A percentile compares a stretch with the other conserved stretches of the same genome.
Evolutionary conservation across 1,140 invertebrate species (phyloP).

Genomic region (Heliconius eleuchia): DNA sequence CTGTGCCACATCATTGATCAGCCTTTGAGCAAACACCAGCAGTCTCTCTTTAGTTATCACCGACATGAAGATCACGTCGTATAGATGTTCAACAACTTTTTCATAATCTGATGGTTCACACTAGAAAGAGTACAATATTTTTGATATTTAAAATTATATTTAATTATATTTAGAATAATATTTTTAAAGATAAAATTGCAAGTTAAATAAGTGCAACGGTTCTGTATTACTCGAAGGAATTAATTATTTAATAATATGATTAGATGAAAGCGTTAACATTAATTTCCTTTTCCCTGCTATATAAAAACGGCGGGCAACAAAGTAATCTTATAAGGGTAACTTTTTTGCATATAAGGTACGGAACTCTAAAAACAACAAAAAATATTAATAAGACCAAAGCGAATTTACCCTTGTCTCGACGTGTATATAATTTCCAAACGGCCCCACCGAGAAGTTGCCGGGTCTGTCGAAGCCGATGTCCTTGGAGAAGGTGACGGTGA

Average conservation of each 20-base stretch:
- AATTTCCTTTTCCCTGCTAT: too few relatives aligned
- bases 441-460: constrained; percentile 63
- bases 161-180: too few relatives aligned
- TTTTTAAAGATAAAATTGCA: too few relatives aligned
- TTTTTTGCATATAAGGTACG: too few relatives aligned
- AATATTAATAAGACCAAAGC: neutral
- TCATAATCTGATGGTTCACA: constrained; percentile 89
- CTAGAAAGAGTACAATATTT: constrained; percentile 70
- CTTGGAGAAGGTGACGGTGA: constrained; percentile 84
- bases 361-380: too few relatives aligned
- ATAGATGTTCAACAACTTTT: constrained; percentile 88
- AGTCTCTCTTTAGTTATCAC: constrained; percentile 88
- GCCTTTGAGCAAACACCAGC: constrained; percentile 88
- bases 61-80: constrained; percentile 88
- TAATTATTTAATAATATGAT: too few relatives aligned
- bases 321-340: too few relatives aligned
- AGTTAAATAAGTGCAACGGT: too few relatives aligned
- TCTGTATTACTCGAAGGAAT: too few relatives aligned
- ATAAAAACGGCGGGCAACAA: too few relatives aligned
- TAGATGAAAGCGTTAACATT: too few relatives aligned
- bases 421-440: constrained; percentile 59
- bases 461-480: constrained; percentile 83
- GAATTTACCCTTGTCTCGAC: constrained; percentile 54
- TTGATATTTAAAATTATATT: too few relatives aligned
- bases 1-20: constrained; percentile 88